Evolutionary conservation across 2,113 vertebrate species (phyloP), one percentile per base, ranked within the genome.

Genomic region (Aix galericulata): DNA sequence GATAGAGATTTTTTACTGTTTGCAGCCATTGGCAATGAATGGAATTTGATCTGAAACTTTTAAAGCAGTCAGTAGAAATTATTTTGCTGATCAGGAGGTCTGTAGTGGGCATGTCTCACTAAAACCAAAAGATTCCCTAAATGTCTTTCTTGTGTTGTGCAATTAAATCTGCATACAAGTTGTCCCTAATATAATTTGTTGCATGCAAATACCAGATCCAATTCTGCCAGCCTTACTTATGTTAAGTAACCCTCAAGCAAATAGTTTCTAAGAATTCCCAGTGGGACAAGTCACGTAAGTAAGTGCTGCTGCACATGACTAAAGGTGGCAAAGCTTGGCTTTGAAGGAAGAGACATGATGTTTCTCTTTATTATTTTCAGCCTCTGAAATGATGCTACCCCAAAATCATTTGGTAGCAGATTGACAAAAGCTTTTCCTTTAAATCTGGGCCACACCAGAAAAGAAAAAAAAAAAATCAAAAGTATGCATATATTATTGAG

Each of bases 151-250:
- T 74, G 53, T 66, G 77, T 17, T 59, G 71, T 67, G 27, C 91
- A 68, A 91, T 93, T 87, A 95, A 81, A 89, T 89, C 82, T 83
- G 83, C 91, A 78, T 59, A 74, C n/a, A 92, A 88, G 88, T 92
- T 94, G 27, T 48, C 62, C 59, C 40, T 93, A 81, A 85, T 83
- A 91, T 78, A 82, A 93, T 93, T 92, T 96, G 75, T 72, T 80
- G 59, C 34, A 81, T 85, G 75, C 60, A 96, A 87, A 95, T 89
- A 89, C 8, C 31, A 68, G 46, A 95, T 94, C 69, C 46, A 90
- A 52, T 95, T 94, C 82, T 94, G 78, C 64, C 82, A 96, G 62
- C 48, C 40, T 89, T 91, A 95, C 77, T 94, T 93, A 94, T 27
- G 66, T 78, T 92, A 95, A 96, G 78, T 84, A 94, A 87, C 46